Evolutionary conservation across 2,113 vertebrate genomes (phyloP), one percentile per base, ranked within the genome.

Genomic region (Fulmarus glacialis): DNA sequence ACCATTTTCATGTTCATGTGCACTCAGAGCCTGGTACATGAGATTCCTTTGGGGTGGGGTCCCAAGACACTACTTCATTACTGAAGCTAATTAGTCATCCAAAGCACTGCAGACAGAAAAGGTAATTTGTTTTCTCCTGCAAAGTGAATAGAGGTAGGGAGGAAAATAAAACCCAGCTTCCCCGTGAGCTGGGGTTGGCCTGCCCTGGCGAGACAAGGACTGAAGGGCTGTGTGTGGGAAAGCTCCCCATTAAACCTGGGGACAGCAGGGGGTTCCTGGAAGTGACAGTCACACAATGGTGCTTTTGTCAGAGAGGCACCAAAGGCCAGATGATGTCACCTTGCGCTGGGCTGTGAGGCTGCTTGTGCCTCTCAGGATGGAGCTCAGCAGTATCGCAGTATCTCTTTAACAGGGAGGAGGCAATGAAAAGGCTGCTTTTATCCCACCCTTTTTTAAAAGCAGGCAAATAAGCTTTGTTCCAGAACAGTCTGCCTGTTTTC

Each of bases 321-420:
- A 73, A 93, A 55, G 95, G 96, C 83, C 94, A 91, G 96, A 97
- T 97, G 96, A 97, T 97, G 95, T 97, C 97, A 96, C 97, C 96
- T 97, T 95, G 95, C 0, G 0, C 71, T 48, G 82, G 70, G 74
- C 96, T 79, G 43, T 5, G 17, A 38, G 74, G 89, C 96, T 75
- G 82, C 93, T 27, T 78, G 80, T 87, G 90, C 84, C 77, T 36
- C 78, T 48, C 1, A 13, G 91, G 94, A 89, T 77, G 85, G 92
- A 93, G 91, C 90, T 88, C 81, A 11, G 82, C 42, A 16, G 42
- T 32, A 4, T 11, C 20, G 4, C 86, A n/a, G 56, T 40, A 18
- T 92, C 96, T 93, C 88, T 77, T 52, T 85, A 72, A 40, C 58
- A 21, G 45, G 81, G 75, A 95, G 40, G 72, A 81, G 29, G 92